phyloP scores from a whole-genome alignment of 2,888 invertebrate genomes.

The Gonocerus acuteangulatus region DNA sequence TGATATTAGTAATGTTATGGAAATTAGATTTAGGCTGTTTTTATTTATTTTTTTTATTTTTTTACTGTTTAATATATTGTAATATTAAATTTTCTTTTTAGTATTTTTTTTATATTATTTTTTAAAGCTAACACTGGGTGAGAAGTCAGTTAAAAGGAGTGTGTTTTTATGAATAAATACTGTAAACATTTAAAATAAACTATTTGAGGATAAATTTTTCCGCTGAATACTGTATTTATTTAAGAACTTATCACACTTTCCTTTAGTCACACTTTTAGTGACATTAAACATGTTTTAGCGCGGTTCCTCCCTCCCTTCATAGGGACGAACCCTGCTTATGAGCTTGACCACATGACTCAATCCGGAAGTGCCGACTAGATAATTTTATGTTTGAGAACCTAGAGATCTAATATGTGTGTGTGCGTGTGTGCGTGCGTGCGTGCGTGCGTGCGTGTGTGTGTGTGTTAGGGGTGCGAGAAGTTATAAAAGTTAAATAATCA shows the following conservation, averaged over 20 bases:
- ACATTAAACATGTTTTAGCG: constrained; percentile 14
- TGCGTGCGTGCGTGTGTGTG: too few relatives aligned
- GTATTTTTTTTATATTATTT: not conserved
- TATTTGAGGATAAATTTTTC: not conserved
- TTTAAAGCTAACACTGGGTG: not conserved
- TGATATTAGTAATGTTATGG: constrained; percentile 4
- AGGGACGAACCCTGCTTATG: too few relatives aligned
- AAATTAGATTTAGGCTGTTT: constrained; percentile 14
- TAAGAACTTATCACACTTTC: constrained; percentile 3
- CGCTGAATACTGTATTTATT: not conserved
- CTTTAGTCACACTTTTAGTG: constrained; percentile 17
- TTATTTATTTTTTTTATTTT: too few relatives aligned
- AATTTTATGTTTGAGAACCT: too few relatives aligned
- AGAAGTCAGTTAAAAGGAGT: not conserved
- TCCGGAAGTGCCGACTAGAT: too few relatives aligned
- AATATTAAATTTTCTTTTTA: not conserved
- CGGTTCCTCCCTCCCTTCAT: too few relatives aligned
- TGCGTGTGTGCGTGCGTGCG: too few relatives aligned
- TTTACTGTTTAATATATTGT: constrained; percentile 5
- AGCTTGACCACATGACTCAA: too few relatives aligned
- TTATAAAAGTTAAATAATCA: too few relatives aligned
- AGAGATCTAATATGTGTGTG: too few relatives aligned
- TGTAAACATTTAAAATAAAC: not conserved
- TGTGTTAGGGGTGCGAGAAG: too few relatives aligned
- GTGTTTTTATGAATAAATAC: not conserved